Evolutionary conservation across 2,888 invertebrate genomes (phyloP), one percentile per base, ranked within the genome.

Genomic region (Mythimna albipuncta): DNA sequence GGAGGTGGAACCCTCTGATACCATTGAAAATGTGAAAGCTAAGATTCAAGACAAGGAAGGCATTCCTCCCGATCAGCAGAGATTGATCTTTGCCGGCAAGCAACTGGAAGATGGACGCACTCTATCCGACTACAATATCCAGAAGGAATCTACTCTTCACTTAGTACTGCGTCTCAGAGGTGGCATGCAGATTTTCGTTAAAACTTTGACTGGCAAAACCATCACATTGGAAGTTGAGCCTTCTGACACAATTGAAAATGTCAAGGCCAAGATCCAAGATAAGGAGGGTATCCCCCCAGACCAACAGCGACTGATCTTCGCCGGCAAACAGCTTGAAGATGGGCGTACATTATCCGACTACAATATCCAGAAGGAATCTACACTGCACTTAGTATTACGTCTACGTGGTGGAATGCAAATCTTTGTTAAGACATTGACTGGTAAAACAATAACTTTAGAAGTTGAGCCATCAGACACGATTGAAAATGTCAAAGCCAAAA

Each of bases 121-220:
- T 0, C 50, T 70, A 19, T 70, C 69, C 2, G 69, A 70, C 57
- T 70, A 70, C 50, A 70, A 70, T 13, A 70, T 70, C 50, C 69
- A 70, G 64, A 70, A 70, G 57, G 69, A 70, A 21, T 70, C 69
- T 11, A 70, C 69, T 26, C 69, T 70, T 50, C 69, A 70, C 26
- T 5, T 70, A 2, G 69, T 70, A 13, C 13, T 70, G n/a, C 69
- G 69, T 55, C 69, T 69, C 1, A 4, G 69, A 10, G 69, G 69
- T 57, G 69, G 69, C 72, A 90, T 90, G 90, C 90, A 90, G 85
- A 90, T 69, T 58, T 77, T 77, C 32, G 77, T 77, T 38, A 79
- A 79, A 64, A 78, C 83, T 35, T 73, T 83, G 71, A 83, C 83
- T 4, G 83, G 83, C 5, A 83, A 83, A 59, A 83, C 83, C 19